Conservation (phyloP, 53 echinoderm and acorn worm genomes). For the Patiria pectinifera region DNA sequence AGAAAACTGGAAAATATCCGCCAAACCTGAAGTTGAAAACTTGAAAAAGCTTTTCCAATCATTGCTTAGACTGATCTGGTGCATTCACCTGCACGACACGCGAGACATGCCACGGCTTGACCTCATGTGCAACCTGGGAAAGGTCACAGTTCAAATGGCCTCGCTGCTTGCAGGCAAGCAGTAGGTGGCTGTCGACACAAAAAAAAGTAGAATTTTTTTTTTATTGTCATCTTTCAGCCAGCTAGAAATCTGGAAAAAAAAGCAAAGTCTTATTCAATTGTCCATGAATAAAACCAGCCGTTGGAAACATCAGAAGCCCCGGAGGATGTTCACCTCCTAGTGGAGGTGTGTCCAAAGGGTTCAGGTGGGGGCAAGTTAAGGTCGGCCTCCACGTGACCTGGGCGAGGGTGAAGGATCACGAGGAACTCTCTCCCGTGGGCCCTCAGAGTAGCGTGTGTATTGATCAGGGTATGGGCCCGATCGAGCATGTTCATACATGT, state of each 20-base stretch:
- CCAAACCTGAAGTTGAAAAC: constrained; percentile 21
- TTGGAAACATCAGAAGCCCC: constrained; percentile 38
- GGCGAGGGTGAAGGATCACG: constrained; percentile 91
- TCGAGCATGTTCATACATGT: constrained; percentile 83
- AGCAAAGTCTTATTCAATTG: background rate
- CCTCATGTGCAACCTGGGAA: background rate
- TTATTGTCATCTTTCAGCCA: constrained; percentile 4
- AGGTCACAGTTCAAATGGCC: constrained; percentile 14
- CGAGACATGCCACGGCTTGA: constrained; percentile 1
- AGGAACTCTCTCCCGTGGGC: constrained; percentile 74
- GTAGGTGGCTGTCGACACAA: background rate
- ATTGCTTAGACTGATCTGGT: constrained; percentile 12
- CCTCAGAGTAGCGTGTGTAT: constrained; percentile 69
- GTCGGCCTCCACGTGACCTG: constrained; percentile 81
- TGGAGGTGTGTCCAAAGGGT: constrained; percentile 18
- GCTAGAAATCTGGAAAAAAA: constrained; percentile 2
- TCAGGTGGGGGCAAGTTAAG: constrained; percentile 64
- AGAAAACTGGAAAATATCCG: background rate
- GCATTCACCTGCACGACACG: constrained; percentile 19
- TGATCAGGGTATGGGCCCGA: constrained; percentile 83
- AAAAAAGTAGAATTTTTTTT: background rate
- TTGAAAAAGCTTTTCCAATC: background rate
- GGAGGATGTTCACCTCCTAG: constrained; percentile 9
- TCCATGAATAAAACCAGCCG: constrained; percentile 13
- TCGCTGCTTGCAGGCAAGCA: background rate